Evolutionary conservation across 1,140 invertebrate species (phyloP), one percentile per base, ranked within the genome.

Genomic region (Megathymus violae): DNA sequence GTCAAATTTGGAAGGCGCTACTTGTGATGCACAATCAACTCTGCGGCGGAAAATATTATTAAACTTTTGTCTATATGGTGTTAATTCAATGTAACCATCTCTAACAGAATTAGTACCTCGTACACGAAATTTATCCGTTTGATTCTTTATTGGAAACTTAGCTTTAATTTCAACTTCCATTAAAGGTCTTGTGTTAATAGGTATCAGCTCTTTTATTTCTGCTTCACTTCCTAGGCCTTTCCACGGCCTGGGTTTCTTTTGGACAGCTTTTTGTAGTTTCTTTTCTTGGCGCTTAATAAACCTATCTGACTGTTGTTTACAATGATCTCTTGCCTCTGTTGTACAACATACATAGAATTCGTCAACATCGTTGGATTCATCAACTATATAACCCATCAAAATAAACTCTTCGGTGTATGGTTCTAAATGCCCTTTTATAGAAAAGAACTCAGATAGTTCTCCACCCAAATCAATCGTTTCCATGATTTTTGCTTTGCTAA

Each of bases 301-400:
- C 64, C 62, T 85, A 31, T 89, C 86, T 25, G 87, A 93, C 47
- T 94, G 94, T 50, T 93, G 88, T 31, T 93, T 88, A 71, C 94
- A 93, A 41, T 94, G 87, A 69, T 92, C 91, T 60, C 89, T 91
- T 0, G 91, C 85, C 63, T 94, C 91, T 46, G 93, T 92, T 5
- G 93, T 95, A 6, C 94, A 78, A 62, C 94, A 96, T n/a, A 96
- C 85, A 70, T 95, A 95, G 75, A 95, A 95, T 66, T 95, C 93
- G 47, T 94, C 93, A 0, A 92, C 79, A 19, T 94, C 83, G n/a
- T 92, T 91, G 0, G 93, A 91, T 52, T 94, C 91, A 36, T 93
- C 91, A 0, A 94, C 93, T 4, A 94, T 93, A 68, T 95, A 96
- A 7, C 95, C 95, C 43, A 96, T 89, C 0, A 96, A 82, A 1